phyloP scores from a whole-genome alignment of 2,888 invertebrate species.

The Leucophenga maculata region DNA sequence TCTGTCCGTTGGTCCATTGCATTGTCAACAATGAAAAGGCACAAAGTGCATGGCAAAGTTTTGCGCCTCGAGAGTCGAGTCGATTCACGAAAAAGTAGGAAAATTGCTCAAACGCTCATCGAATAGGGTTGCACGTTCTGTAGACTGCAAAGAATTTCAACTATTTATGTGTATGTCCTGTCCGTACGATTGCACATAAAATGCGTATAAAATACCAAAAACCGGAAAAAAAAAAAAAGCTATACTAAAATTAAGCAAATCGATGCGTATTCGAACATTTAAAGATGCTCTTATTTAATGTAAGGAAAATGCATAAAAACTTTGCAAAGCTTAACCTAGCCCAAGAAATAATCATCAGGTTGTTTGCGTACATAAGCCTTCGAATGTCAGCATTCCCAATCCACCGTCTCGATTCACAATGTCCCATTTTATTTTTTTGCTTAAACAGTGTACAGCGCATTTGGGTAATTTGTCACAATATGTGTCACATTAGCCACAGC shows the following conservation, averaged over 20 bases:
- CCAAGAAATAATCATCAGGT: constrained; percentile 4
- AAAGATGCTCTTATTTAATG: too few species aligned
- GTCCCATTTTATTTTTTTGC: too few species aligned
- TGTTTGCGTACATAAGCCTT: constrained; percentile 32
- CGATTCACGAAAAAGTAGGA: too few species aligned
- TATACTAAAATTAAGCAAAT: too few species aligned
- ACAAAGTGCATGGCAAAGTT: constrained; percentile 31
- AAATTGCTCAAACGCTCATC: too few species aligned
- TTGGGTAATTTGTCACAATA: constrained; percentile 73
- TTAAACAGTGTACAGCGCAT: constrained; percentile 24
- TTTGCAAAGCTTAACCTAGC: constrained; percentile 40
- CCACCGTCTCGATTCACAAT: constrained; percentile 17
- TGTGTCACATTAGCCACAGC: constrained; percentile 73
- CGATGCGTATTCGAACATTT: too few species aligned
- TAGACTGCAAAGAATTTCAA: too few species aligned
- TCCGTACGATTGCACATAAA: too few species aligned
- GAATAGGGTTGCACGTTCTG: too few species aligned
- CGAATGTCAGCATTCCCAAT: constrained; percentile 29
- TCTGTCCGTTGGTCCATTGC: background rate
- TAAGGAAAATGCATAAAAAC: constrained; percentile 44
- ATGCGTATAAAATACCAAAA: background rate
- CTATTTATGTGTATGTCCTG: too few species aligned
- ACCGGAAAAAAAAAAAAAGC: background rate
- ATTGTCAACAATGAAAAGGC: constrained; percentile 45
- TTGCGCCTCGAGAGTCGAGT: too few species aligned